Evolutionary conservation across 1,140 invertebrate species (phyloP), one percentile per base, ranked within the genome.

Genomic region (Lutraria rhynchaena): DNA sequence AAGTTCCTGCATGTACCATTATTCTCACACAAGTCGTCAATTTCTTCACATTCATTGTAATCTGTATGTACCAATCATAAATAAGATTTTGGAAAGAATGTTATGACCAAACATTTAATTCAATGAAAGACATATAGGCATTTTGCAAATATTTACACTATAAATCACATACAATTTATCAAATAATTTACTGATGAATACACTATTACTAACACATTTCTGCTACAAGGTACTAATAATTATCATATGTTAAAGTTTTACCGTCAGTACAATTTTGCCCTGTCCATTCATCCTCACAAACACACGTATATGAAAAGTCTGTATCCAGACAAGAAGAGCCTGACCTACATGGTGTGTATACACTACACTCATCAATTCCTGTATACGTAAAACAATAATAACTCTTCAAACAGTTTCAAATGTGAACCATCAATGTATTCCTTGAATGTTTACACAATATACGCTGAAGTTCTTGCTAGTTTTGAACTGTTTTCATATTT

Each of bases 231-330:
- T 15, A 41, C 15, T 41, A 41, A 41, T 5, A 15, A 7, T 41
- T 41, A 41, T 5, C 15, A 41, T 7, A 41, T 41, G 15, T 41
- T 5, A 41, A 5, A 41, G 15, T 7, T 27, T 86, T 86, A 81
- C 87, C 85, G 71, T 77, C 80, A 67, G 99, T 96, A 89, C 99
- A 99, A 33, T 97, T 95, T 93, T 98, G 98, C 11, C 99, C 99
- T n/a, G 96, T 97, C 88, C 99, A 99, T 61, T 98, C 98, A 29
- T 95, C 94, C 17, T 98, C 97, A 93, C 99, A 99, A 22, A 75
- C 46, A 77, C 92, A 93, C 27, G 19, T 82, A 81, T 88, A 91
- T 31, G 63, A 44, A 22, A 37, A 35, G 17, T 77, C 33, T 33
- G 27, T 55, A 51, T 84, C 80, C 1, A 77, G 75, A 58, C 83